Evolutionary conservation across 2,797 vertebrate genomes (phyloP).

Genomic region (Mormyrus proboscirostris): DNA sequence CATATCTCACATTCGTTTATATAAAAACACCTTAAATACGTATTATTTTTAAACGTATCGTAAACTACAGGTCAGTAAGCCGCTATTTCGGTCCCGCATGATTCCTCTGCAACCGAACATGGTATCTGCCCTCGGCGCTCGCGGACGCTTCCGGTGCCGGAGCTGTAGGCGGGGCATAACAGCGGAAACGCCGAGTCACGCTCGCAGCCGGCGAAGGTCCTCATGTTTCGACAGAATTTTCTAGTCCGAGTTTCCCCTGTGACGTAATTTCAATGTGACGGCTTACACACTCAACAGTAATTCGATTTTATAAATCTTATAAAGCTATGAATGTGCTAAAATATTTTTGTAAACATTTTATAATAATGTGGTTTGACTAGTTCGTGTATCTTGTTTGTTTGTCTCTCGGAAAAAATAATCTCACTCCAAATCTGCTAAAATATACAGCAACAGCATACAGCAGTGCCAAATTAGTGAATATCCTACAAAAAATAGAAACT

Average conservation of each 20-base stretch:
- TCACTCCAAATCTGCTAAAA: no score
- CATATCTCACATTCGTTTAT: not conserved
- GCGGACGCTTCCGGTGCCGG: not conserved
- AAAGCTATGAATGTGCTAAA: no score
- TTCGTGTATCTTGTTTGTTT: no score
- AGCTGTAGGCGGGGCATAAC: not conserved
- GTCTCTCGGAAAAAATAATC: no score
- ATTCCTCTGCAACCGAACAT: not conserved
- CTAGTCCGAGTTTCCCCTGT: no score
- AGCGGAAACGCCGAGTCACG: not conserved
- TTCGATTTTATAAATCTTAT: no score
- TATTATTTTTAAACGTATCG: not conserved
- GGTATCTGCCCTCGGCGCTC: not conserved
- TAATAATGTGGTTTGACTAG: no score
- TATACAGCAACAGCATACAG: no score
- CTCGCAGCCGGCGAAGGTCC: not conserved
- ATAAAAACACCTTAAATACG: not conserved
- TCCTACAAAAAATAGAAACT: not conserved
- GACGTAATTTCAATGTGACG: no score
- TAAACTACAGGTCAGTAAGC: not conserved
- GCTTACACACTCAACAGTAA: no score
- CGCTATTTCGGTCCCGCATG: not conserved
- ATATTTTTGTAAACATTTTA: no score
- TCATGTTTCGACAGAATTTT: no score
- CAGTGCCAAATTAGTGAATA: not conserved